These are phyloP conservation scores for Pseudotriccus pelzelni DNA, from an alignment of 2,797 vertebrate genomes.

Conservation along the genomic window DNA sequence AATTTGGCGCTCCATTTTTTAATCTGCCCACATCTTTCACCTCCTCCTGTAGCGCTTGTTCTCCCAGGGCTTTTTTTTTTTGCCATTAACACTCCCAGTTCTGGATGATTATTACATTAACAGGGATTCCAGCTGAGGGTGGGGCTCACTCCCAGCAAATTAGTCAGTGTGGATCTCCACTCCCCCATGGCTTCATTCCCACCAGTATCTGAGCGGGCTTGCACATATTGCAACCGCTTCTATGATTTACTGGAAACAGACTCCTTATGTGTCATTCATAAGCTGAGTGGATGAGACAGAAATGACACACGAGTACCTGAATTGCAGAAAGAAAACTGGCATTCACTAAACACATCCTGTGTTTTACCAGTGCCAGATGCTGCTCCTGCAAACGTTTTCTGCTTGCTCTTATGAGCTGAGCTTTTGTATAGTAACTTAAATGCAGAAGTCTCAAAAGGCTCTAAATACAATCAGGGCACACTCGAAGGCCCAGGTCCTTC, in stretches of 20 bases:
- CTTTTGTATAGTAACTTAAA: neutral
- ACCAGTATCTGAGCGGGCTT: constrained; percentile 38
- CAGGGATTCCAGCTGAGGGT: constrained; percentile 62
- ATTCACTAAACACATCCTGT: neutral
- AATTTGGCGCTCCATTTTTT: constrained; percentile 59
- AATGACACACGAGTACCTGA: neutral
- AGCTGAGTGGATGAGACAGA: neutral
- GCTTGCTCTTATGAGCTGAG: neutral
- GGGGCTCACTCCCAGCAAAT: constrained; percentile 62
- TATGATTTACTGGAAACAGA: constrained; percentile 34
- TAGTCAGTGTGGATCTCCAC: constrained; percentile 45
- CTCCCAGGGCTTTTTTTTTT: constrained; percentile 59
- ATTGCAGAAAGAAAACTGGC: neutral
- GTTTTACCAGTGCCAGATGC: neutral
- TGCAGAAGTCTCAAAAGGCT: neutral
- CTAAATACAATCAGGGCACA: neutral
- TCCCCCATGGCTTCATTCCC: constrained; percentile 53
- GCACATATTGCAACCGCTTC: neutral
- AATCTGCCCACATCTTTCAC: constrained; percentile 67
- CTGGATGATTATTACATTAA: constrained; percentile 62
- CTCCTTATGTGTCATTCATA: neutral
- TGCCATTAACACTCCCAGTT: constrained; percentile 64
- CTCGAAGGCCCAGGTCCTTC: neutral
- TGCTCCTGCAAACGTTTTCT: neutral
- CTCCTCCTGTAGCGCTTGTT: constrained; percentile 51